Evolutionary conservation across 2,888 invertebrate genomes (phyloP).

Genomic region (Dione vanillae): DNA sequence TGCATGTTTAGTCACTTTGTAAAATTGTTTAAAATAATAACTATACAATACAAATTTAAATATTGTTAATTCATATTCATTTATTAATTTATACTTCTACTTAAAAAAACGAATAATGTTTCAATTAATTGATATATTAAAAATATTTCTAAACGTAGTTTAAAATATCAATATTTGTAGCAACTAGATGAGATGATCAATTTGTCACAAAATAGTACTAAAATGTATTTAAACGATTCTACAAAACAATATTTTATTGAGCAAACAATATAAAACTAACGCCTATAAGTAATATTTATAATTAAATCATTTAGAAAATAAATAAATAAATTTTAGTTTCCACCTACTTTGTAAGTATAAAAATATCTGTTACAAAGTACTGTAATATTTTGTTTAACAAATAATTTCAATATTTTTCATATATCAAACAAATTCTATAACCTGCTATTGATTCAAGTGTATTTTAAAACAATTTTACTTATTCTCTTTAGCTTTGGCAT

Average conservation of each 20-base stretch:
- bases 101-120: no score
- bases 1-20: neutral
- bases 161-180: slow-evolving; percentile 9
- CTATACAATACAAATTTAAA: neutral
- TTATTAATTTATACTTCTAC: neutral
- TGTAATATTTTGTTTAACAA: neutral
- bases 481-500: no score
- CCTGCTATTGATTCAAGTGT: no score
- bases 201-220: no score
- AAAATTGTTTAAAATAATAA: neutral
- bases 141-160: neutral
- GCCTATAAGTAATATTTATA: neutral
- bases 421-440: no score
- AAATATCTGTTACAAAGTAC: neutral
- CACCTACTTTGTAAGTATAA: neutral
- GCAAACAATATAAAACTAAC: neutral
- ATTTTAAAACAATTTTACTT: no score
- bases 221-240: no score
- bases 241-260: neutral
- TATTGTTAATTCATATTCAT: neutral
- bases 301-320: neutral
- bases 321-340: neutral
- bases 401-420: neutral
- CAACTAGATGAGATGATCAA: neutral
- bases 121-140: neutral